These are phyloP conservation scores for Drosophila carrolli DNA, from an alignment of 1,140 invertebrate species.

Conservation along the genomic window DNA sequence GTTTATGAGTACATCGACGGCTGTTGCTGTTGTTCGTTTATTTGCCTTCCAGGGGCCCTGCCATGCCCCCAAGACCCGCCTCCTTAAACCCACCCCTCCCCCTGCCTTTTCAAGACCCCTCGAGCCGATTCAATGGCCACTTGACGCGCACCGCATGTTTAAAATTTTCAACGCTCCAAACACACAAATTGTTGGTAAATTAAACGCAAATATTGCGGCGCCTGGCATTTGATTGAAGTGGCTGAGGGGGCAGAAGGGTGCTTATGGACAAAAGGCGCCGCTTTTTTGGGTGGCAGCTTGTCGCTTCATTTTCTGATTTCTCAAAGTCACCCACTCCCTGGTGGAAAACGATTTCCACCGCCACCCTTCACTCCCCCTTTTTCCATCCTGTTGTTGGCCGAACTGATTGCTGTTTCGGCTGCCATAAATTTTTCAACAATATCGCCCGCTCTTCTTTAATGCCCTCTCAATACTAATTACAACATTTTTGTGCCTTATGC, in stretches of 20 bases:
- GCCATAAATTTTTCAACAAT: constrained; percentile 41
- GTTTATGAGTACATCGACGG: constrained; percentile 27
- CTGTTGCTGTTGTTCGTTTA: constrained; percentile 19
- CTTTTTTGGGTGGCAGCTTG: constrained; percentile 43
- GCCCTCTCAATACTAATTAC: constrained; percentile 45
- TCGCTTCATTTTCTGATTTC: constrained; percentile 46
- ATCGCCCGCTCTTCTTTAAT: constrained; percentile 15
- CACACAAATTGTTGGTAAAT: constrained; percentile 65
- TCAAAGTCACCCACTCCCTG: background rate
- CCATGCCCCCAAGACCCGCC: background rate
- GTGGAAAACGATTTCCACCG: constrained; percentile 4
- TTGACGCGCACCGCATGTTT: constrained; percentile 60
- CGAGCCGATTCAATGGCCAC: constrained; percentile 47
- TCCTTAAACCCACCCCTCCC: background rate
- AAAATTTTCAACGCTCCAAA: constrained; percentile 57
- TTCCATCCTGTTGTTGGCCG: constrained; percentile 15
- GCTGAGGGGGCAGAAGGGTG: constrained; percentile 3
- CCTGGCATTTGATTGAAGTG: constrained; percentile 61
- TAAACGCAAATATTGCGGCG: constrained; percentile 63
- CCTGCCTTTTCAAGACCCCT: constrained; percentile 4
- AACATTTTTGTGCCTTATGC: constrained; percentile 48
- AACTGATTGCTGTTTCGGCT: constrained; percentile 18
- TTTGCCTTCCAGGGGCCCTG: background rate
- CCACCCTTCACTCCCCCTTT: background rate
- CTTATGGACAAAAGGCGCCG: constrained; percentile 42